These are phyloP conservation scores for Todiramphus saurophagus DNA, from an alignment of 2,113 vertebrate species.

Conservation along the genomic window DNA sequence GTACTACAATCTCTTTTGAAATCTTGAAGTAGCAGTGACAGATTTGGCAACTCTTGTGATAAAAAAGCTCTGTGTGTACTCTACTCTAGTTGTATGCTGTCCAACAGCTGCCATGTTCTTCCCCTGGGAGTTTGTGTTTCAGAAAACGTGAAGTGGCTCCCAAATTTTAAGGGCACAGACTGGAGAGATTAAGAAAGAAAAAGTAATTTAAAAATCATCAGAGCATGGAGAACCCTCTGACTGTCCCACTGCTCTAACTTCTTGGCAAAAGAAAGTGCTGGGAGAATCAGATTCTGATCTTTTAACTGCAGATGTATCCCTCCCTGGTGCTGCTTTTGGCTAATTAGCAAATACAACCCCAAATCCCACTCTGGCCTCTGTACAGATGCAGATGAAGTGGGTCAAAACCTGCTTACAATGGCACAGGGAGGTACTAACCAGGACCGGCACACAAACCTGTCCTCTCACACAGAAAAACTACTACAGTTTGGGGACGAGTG, in stretches of 20 bases:
- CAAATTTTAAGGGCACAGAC: neutral
- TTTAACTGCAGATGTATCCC: neutral
- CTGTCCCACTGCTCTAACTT: neutral
- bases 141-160: slow-evolving; percentile 11
- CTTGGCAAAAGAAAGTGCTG: neutral
- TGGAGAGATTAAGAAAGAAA: neutral
- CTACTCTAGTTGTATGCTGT: neutral
- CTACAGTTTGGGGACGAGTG: neutral
- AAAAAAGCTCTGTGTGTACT: neutral
- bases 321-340: neutral
- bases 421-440: neutral
- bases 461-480: too few relatives aligned
- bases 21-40: slow-evolving; percentile 43
- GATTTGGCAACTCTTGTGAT: slow-evolving; percentile 26
- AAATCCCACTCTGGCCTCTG: neutral
- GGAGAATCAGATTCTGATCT: neutral
- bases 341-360: neutral
- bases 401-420: rapidly evolving
- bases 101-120: slow-evolving; percentile 11
- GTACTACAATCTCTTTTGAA: slow-evolving; percentile 1
- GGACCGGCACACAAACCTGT: neutral
- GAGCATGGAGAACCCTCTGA: neutral
- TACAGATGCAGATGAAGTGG: neutral
- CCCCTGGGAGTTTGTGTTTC: slow-evolving; percentile 11
- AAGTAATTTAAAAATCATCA: neutral